These are phyloP conservation scores for Synergus laeviventris DNA, from an alignment of 2,888 invertebrate species.

Conservation along the genomic window DNA sequence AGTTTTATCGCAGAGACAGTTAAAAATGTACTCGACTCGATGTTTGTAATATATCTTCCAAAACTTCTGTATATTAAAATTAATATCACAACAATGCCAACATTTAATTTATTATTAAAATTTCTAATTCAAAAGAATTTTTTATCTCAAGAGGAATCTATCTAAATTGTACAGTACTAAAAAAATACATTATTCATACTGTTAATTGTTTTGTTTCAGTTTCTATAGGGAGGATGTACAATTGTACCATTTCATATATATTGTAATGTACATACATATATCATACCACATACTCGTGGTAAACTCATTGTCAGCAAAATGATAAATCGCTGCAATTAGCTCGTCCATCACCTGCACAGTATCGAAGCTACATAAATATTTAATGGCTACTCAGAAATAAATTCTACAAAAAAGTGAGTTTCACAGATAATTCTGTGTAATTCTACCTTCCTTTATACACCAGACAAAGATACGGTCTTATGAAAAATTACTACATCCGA, in stretches of 20 bases:
- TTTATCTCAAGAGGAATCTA: too few relatives aligned
- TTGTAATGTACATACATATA: not conserved
- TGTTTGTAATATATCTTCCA: not conserved
- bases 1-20: slow-evolving; percentile 43
- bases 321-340: slow-evolving; percentile 10
- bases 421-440: slow-evolving; percentile 26
- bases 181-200: too few relatives aligned
- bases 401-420: slow-evolving; percentile 44
- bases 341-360: not conserved
- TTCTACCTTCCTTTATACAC: not conserved
- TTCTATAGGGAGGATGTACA: too few relatives aligned
- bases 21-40: slow-evolving; percentile 46
- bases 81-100: too few relatives aligned
- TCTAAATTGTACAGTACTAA: too few relatives aligned
- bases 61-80: too few relatives aligned
- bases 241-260: too few relatives aligned
- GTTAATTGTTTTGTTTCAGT: too few relatives aligned
- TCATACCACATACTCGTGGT: not conserved
- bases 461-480: not conserved
- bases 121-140: too few relatives aligned
- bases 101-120: too few relatives aligned
- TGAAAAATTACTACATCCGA: not conserved
- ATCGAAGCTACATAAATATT: slow-evolving; percentile 49
- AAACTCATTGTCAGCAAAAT: slow-evolving; percentile 22
- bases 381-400: slow-evolving; percentile 50